phyloP scores from a whole-genome alignment of 1,140 invertebrate species.

The Drosophila kikkawai region DNA sequence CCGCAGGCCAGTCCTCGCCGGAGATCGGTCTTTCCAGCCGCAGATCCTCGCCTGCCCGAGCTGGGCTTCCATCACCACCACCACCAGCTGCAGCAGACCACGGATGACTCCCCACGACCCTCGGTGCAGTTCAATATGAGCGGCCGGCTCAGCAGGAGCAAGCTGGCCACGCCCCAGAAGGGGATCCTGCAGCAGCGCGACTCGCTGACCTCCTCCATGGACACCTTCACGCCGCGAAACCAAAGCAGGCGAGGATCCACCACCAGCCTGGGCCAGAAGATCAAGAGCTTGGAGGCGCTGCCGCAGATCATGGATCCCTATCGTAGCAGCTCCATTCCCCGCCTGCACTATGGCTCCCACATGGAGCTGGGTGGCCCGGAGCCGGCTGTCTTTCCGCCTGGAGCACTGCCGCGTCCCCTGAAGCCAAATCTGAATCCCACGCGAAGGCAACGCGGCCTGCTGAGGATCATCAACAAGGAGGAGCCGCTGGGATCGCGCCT shows the following conservation, averaged over 20 bases:
- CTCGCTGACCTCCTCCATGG: slow-evolving; percentile 73
- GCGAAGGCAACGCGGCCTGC: slow-evolving; percentile 70
- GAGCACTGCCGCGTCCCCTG: slow-evolving; percentile 71
- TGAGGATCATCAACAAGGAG: slow-evolving; percentile 67
- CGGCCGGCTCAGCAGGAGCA: slow-evolving; percentile 68
- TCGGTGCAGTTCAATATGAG: slow-evolving; percentile 84
- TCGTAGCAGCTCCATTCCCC: slow-evolving; percentile 72
- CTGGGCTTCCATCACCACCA: slow-evolving; percentile 13
- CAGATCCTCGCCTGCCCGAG: slow-evolving; percentile 64
- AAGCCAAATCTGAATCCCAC: slow-evolving; percentile 83
- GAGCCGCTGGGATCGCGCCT: slow-evolving; percentile 33
- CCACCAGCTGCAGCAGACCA: slow-evolving; percentile 20
- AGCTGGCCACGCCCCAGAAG: slow-evolving; percentile 68
- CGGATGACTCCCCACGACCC: slow-evolving; percentile 78
- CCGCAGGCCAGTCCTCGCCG: slow-evolving; percentile 51
- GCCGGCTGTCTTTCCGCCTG: slow-evolving; percentile 70
- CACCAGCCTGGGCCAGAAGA: slow-evolving; percentile 46
- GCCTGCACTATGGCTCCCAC: slow-evolving; percentile 65
- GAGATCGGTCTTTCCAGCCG: slow-evolving; percentile 55
- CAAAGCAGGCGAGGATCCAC: slow-evolving; percentile 54
- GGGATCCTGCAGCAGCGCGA: slow-evolving; percentile 79
- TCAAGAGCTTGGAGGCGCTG: slow-evolving; percentile 73
- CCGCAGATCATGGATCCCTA: slow-evolving; percentile 70
- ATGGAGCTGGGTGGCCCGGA: slow-evolving; percentile 64
- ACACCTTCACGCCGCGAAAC: slow-evolving; percentile 67